Base-by-base conservation (phyloP, 2,797 vertebrate genomes). In the Dicrostonyx torquatus region DNA sequence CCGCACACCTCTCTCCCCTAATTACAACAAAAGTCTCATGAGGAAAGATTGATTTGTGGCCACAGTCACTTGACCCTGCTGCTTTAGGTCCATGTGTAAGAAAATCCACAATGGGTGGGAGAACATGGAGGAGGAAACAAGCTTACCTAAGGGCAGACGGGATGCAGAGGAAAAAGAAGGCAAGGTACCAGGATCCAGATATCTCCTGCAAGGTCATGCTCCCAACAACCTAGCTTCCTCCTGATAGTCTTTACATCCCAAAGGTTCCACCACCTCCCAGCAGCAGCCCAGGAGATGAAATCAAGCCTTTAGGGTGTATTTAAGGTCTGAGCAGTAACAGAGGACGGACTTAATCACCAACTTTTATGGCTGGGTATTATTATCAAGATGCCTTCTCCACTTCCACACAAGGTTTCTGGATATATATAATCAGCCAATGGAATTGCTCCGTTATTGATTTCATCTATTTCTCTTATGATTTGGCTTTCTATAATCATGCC, bases 401-500 rank as follows among this genome's bases (percentile, higher is more conserved):
- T 66, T 58, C 10, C 43, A 89, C 3, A 45, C 10, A 45, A 24
- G n/a, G 5, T n/a, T 78, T 89, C 84, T 73, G 31, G 85, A 58
- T 84, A 90, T 11, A 11, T 48, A 48, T 11, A 11, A 1, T n/a
- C 80, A 70, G 48, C 6, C 14, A 45, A 14, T 0, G 24, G 55
- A 96, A 88, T 14, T 60, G 2, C 72, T 77, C 34, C 68, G 64
- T 34, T 83, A 58, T 20, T 84, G 15, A 91, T 88, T 78, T 53
- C 18, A 50, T 72, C 14, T 37, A n/a, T 31, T 34, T 92, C 1
- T 68, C 45, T 48, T 94, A 55, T 93, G 18, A 91, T 34, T 86
- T 62, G 70, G 12, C 76, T 94, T 91, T 79, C 37, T 90, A 60
- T 87, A 94, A 88, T 66, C 87, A 95, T 55, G 50, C 34, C 50